These are phyloP conservation scores for Solenopsis fugax DNA, from an alignment of 1,140 invertebrate genomes.

Conservation along the genomic window DNA sequence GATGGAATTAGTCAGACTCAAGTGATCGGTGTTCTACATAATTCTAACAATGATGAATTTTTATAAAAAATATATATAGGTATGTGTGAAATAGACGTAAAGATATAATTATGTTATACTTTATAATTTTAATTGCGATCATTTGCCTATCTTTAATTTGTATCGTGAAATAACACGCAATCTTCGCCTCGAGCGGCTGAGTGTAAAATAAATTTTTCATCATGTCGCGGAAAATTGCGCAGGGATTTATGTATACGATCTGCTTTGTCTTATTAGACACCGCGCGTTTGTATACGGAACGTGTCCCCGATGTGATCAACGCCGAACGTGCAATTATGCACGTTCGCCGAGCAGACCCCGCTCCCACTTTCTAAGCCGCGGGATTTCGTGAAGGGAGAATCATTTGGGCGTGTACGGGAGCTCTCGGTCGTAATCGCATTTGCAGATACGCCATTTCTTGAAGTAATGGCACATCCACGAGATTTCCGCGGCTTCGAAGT, in stretches of 20 bases:
- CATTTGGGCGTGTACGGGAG: constrained; percentile 24
- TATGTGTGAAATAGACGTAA: neutral
- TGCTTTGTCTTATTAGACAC: constrained; percentile 53
- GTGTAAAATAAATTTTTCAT: constrained; percentile 35
- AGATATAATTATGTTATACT: neutral
- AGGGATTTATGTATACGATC: constrained; percentile 17
- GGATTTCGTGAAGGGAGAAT: constrained; percentile 39
- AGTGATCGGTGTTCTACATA: neutral
- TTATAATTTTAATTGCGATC: neutral
- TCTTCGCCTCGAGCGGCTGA: neutral
- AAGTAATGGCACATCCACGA: constrained; percentile 19
- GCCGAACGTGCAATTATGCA: constrained; percentile 53
- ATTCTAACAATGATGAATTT: neutral
- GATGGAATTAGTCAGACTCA: neutral
- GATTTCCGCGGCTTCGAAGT: constrained; percentile 21
- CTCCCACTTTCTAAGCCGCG: constrained; percentile 48
- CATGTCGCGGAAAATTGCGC: constrained; percentile 27
- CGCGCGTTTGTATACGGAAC: constrained; percentile 51
- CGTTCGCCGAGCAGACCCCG: constrained; percentile 44
- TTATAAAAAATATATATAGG: neutral
- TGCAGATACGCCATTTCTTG: constrained; percentile 18
- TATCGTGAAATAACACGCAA: neutral
- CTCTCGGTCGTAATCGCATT: constrained; percentile 35
- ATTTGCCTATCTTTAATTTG: constrained; percentile 3
- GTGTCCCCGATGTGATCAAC: constrained; percentile 50